Evolutionary conservation across 2,113 vertebrate species (phyloP).

Genomic region (Osmerus eperlanus): DNA sequence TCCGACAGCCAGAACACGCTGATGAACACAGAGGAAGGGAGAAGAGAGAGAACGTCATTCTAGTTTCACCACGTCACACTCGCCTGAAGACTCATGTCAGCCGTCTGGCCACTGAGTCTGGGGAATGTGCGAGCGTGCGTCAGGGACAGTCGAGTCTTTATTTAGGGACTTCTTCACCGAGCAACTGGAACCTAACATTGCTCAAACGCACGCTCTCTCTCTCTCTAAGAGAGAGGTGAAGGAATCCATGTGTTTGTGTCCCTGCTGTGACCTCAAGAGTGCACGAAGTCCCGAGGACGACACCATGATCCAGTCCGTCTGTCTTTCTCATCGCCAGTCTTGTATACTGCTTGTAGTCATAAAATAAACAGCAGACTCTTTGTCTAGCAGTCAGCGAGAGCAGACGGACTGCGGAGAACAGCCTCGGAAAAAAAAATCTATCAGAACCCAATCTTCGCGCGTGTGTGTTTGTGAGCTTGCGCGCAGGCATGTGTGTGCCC

Average conservation of each 20-base stretch:
- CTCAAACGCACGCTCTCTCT: too few relatives aligned
- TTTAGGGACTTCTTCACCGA: too few relatives aligned
- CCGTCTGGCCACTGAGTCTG: too few relatives aligned
- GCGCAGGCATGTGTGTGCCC: conserved; percentile 8
- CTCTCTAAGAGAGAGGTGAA: conserved; percentile 7
- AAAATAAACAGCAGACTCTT: conserved; percentile 46
- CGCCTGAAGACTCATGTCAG: too few relatives aligned
- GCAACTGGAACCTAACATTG: too few relatives aligned
- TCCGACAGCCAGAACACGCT: too few relatives aligned
- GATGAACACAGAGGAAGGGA: too few relatives aligned
- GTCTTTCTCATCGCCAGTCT: conserved; percentile 15
- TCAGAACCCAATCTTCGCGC: conserved; percentile 26
- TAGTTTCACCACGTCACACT: too few relatives aligned
- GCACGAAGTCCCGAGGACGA: conserved; percentile 41
- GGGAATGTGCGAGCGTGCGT: too few relatives aligned
- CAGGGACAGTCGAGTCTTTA: too few relatives aligned
- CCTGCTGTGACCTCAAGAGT: conserved; percentile 20
- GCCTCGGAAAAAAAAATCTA: conserved; percentile 45
- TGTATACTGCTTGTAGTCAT: conserved; percentile 20
- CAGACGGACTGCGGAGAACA: conserved; percentile 15
- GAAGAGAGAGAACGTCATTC: too few relatives aligned
- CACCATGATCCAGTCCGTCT: conserved; percentile 34
- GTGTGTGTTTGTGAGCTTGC: conserved; percentile 4
- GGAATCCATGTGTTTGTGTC: conserved; percentile 31
- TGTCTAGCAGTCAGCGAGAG: conserved; percentile 31